Percentiles rank a stretch among this genome's conserved stretches.
phyloP scores from a whole-genome alignment of 2,888 invertebrate species.

The Pristionchus exspectatus region DNA sequence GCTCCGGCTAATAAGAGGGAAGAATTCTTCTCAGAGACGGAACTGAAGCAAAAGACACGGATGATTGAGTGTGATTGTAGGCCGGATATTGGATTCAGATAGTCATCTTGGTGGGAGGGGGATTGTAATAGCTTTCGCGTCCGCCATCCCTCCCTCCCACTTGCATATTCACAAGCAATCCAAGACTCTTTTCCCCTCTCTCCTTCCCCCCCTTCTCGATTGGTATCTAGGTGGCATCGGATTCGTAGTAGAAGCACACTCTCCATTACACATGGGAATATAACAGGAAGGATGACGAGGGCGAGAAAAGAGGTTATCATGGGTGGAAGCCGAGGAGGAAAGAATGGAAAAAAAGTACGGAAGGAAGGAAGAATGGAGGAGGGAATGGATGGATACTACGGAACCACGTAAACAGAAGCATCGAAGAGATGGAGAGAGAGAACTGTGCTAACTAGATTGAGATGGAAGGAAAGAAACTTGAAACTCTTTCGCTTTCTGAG shows the following conservation, averaged over 20 bases:
- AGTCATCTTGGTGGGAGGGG: background rate
- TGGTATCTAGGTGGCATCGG: constrained; percentile 40
- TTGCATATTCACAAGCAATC: background rate
- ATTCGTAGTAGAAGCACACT: background rate
- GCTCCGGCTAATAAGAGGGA: background rate
- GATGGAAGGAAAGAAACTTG: constrained; percentile 3
- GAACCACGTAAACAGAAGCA: constrained; percentile 46
- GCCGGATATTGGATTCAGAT: constrained; percentile 1
- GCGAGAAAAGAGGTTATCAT: background rate
- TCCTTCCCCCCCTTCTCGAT: background rate
- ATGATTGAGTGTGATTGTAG: background rate
- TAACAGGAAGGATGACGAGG: background rate
- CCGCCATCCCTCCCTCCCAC: background rate
- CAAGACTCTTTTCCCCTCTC: background rate
- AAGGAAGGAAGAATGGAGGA: background rate
- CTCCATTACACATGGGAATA: background rate
- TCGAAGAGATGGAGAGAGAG: constrained; percentile 3
- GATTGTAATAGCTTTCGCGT: background rate
- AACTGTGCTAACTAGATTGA: constrained; percentile 39
- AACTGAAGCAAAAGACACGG: background rate
- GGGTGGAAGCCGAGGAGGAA: background rate
- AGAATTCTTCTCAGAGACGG: background rate
- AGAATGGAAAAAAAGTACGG: background rate
- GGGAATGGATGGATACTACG: constrained; percentile 2
- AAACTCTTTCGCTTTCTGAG: background rate